Conservation (phyloP, 1,140 invertebrate species). For the Drosophila arawakana region DNA sequence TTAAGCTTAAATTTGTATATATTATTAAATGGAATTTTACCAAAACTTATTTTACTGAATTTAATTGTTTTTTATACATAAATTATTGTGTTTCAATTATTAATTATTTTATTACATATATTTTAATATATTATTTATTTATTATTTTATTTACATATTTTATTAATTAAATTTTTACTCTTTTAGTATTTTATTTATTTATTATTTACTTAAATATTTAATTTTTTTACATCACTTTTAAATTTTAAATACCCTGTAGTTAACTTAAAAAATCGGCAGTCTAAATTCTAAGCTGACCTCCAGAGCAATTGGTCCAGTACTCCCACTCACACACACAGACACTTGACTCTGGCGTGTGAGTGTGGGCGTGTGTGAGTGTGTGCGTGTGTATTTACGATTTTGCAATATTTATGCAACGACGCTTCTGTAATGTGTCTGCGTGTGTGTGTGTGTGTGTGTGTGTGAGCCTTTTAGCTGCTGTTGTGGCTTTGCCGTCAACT, state of each 20-base stretch:
- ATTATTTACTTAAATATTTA: no score
- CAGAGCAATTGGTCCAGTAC: not conserved
- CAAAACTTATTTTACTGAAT: no score
- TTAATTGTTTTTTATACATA: no score
- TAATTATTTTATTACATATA: no score
- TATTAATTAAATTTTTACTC: no score
- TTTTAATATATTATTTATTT: not conserved
- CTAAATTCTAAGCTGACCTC: not conserved
- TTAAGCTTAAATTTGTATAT: no score
- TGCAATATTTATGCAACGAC: constrained; percentile 69
- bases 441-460: constrained; percentile 8
- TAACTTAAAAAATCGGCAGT: not conserved
- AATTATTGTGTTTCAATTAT: no score
- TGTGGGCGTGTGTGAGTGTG: constrained; percentile 7
- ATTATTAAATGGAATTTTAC: not conserved
- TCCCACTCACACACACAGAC: constrained; percentile 3
- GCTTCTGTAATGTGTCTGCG: constrained; percentile 26
- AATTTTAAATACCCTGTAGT: not conserved
- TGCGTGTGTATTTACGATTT: constrained; percentile 68
- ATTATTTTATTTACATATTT: no score
- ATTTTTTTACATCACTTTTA: no score
- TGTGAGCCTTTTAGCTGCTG: constrained; percentile 35
- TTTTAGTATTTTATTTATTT: no score
- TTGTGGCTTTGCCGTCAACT: constrained; percentile 45
- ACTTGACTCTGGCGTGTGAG: constrained; percentile 17